Evolutionary conservation across 2,888 invertebrate species (phyloP).

Genomic region (Subacronicta megacephala): DNA sequence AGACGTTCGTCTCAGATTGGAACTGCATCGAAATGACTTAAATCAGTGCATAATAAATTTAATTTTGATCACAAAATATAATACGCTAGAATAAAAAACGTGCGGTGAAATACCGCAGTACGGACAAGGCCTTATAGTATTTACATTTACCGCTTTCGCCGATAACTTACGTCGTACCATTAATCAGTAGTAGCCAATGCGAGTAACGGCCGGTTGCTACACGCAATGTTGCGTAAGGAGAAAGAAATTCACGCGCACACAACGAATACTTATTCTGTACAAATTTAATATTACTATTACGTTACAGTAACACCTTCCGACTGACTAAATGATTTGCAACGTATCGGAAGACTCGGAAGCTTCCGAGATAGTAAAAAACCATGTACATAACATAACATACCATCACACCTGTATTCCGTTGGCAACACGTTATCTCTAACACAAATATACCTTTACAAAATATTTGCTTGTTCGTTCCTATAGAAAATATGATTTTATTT

Average conservation of each 20-base stretch:
- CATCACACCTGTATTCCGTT: no score
- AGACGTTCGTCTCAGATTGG: no score
- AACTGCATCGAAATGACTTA: no score
- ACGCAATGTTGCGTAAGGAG: slow-evolving; percentile 60
- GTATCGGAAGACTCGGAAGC: slow-evolving; percentile 22
- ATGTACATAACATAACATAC: background rate
- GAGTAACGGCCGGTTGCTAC: slow-evolving; percentile 39
- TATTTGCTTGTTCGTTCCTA: no score
- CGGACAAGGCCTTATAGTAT: no score
- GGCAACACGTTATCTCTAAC: no score
- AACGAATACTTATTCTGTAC: slow-evolving; percentile 50
- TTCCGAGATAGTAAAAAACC: background rate
- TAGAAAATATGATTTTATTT: no score
- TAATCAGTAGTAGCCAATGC: slow-evolving; percentile 58
- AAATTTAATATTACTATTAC: slow-evolving; percentile 34
- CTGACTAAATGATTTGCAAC: slow-evolving; percentile 18
- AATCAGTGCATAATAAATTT: no score
- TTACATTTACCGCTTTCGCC: slow-evolving; percentile 14
- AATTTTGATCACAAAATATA: no score
- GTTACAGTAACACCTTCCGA: slow-evolving; percentile 26
- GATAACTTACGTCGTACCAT: slow-evolving; percentile 5
- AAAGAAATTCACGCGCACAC: slow-evolving; percentile 62
- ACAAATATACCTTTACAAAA: no score
- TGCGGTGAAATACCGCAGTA: no score
- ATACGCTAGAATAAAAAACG: no score